Percentiles rank a stretch among this genome's conserved stretches.
phyloP scores from a whole-genome alignment of 1,140 invertebrate genomes.

The Diachasma alloeum region DNA sequence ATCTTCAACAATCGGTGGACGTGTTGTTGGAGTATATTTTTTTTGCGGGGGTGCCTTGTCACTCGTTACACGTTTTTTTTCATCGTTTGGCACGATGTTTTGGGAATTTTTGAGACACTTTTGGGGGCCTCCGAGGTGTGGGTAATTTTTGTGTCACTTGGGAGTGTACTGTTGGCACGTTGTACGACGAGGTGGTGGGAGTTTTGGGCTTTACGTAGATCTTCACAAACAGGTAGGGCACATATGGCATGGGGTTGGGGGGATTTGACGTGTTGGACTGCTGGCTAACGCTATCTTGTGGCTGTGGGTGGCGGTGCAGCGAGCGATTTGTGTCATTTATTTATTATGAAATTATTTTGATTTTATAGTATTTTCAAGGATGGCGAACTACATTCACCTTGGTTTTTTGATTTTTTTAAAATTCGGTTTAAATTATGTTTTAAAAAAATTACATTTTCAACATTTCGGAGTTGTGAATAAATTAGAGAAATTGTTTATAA shows the following conservation, averaged over 20 bases:
- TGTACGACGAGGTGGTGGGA: neutral
- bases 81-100: neutral
- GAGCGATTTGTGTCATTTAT: no score
- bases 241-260: neutral
- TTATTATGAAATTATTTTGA: no score
- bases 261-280: no score
- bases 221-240: neutral
- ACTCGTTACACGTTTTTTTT: neutral
- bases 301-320: no score
- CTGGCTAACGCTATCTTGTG: no score
- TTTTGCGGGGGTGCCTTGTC: neutral
- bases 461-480: no score
- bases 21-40: neutral
- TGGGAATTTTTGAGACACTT: neutral
- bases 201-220: neutral
- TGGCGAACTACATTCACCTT: no score
- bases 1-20: constrained; percentile 20
- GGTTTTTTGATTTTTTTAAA: no score
- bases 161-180: neutral
- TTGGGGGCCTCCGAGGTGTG: neutral
- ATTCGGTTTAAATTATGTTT: no score
- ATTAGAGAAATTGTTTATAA: no score
- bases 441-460: no score
- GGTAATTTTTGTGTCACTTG: neutral
- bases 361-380: no score